phyloP scores from a whole-genome alignment of 2,888 invertebrate species.

The Parascotia fuliginaria region DNA sequence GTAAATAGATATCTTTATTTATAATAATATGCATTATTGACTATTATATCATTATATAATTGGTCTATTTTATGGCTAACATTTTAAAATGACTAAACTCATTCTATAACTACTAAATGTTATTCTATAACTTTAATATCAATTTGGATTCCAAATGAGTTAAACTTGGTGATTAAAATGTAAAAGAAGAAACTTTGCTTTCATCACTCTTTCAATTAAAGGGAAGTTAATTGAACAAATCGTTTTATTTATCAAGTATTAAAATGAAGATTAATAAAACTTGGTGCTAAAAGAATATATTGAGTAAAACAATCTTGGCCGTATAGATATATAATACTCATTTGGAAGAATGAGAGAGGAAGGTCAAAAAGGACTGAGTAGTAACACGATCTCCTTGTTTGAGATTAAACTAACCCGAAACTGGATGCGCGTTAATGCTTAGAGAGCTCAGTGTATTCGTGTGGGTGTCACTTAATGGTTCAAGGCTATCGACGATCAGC shows the following conservation, averaged over 20 bases:
- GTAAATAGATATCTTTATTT: too few relatives aligned
- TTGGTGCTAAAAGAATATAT: constrained; percentile 8
- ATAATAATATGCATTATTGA: too few relatives aligned
- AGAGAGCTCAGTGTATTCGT: constrained; percentile 28
- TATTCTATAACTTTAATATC: constrained; percentile 22
- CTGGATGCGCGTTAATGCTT: constrained; percentile 57
- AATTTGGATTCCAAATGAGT: constrained; percentile 34
- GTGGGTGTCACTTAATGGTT: constrained; percentile 27
- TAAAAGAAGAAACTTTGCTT: constrained; percentile 18
- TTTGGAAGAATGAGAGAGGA: constrained; percentile 35
- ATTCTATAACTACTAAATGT: constrained; percentile 18
- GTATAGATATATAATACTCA: constrained; percentile 15
- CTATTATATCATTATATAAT: constrained; percentile 31
- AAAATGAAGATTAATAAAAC: constrained; percentile 13
- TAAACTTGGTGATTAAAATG: constrained; percentile 18
- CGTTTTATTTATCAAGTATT: constrained; percentile 15
- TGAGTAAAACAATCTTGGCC: constrained; percentile 11
- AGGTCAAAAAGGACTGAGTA: constrained; percentile 45
- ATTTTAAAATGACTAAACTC: constrained; percentile 18
- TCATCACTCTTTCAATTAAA: constrained; percentile 9
- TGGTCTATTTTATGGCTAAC: constrained; percentile 20
- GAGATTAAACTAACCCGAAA: constrained; percentile 66
- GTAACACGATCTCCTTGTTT: constrained; percentile 66
- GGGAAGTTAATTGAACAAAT: constrained; percentile 9
- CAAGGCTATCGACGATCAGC: constrained; percentile 2